These are phyloP conservation scores for Kryptolebias marmoratus DNA, from an alignment of 2,113 vertebrate genomes.

Conservation along the genomic window DNA sequence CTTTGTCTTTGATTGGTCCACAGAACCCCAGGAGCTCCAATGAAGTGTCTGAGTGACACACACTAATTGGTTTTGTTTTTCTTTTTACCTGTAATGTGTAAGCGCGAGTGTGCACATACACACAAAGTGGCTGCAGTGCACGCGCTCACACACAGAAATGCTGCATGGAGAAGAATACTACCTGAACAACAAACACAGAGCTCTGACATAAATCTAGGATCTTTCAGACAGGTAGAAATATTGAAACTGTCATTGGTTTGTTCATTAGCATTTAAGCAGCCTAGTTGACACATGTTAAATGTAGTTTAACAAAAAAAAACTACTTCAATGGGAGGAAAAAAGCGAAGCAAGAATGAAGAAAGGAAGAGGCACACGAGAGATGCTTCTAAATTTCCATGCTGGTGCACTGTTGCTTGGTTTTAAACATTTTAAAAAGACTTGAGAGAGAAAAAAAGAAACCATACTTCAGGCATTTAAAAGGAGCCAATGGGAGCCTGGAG, in stretches of 20 bases:
- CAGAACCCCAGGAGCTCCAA: constrained; percentile 40
- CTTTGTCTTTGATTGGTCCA: constrained; percentile 60
- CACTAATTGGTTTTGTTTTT: constrained; percentile 69
- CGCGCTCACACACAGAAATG: constrained; percentile 10
- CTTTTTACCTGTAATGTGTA: constrained; percentile 39
- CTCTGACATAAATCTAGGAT: constrained; percentile 61
- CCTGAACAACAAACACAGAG: constrained; percentile 1
- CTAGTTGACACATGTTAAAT: constrained; percentile 58
- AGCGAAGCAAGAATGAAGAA: constrained; percentile 18
- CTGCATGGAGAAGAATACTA: constrained; percentile 27
- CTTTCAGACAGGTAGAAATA: constrained; percentile 58
- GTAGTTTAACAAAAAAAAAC: constrained; percentile 73
- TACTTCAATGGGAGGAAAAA: constrained; percentile 29
- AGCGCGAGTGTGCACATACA: constrained; percentile 21
- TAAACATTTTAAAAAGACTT: constrained; percentile 69
- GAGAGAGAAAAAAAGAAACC: constrained; percentile 44
- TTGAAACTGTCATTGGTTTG: constrained; percentile 74
- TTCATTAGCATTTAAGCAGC: constrained; percentile 68
- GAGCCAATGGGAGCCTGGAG: constrained; percentile 80
- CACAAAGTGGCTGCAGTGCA: constrained; percentile 54
- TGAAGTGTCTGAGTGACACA: constrained; percentile 63
- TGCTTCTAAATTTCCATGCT: constrained; percentile 59
- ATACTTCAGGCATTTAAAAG: constrained; percentile 72
- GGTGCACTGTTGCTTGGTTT: constrained; percentile 62
- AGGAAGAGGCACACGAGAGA: constrained; percentile 63